Evolutionary conservation across 2,888 invertebrate species (phyloP).

Genomic region (Chrysina gloriosa): DNA sequence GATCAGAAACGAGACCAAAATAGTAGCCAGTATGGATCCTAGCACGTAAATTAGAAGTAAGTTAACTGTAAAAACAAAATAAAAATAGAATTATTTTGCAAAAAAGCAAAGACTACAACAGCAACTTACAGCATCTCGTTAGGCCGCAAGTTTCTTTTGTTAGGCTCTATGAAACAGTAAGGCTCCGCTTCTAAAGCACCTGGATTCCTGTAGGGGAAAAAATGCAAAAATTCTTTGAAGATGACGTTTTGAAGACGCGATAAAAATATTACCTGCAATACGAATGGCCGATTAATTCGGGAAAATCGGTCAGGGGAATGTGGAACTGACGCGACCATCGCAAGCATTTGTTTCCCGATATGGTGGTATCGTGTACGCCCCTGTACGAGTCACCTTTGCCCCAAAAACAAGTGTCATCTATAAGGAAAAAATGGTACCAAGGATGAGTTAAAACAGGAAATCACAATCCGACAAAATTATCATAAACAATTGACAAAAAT

Average conservation of each 20-base stretch:
- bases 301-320: slow-evolving; percentile 80
- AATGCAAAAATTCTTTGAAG: neutral
- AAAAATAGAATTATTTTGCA: slow-evolving; percentile 18
- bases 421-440: slow-evolving; percentile 34
- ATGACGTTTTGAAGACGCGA: neutral
- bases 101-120: neutral
- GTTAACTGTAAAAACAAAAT: slow-evolving; percentile 72
- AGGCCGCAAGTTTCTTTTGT: slow-evolving; percentile 87
- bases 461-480: neutral
- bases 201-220: slow-evolving; percentile 80
- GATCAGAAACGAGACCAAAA: slow-evolving; percentile 69
- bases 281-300: slow-evolving; percentile 89
- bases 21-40: slow-evolving; percentile 69
- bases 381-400: slow-evolving; percentile 87
- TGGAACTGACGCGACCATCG: slow-evolving; percentile 88
- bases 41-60: slow-evolving; percentile 86
- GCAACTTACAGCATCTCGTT: slow-evolving; percentile 80
- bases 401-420: slow-evolving; percentile 88
- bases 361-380: slow-evolving; percentile 81
- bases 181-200: slow-evolving; percentile 83
- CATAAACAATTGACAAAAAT: too few species aligned
- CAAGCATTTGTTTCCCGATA: slow-evolving; percentile 79
- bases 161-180: slow-evolving; percentile 88
- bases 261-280: slow-evolving; percentile 70
- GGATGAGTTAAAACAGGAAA: neutral